phyloP scores from a whole-genome alignment of 2,888 invertebrate species.

The Emmelina monodactyla region DNA sequence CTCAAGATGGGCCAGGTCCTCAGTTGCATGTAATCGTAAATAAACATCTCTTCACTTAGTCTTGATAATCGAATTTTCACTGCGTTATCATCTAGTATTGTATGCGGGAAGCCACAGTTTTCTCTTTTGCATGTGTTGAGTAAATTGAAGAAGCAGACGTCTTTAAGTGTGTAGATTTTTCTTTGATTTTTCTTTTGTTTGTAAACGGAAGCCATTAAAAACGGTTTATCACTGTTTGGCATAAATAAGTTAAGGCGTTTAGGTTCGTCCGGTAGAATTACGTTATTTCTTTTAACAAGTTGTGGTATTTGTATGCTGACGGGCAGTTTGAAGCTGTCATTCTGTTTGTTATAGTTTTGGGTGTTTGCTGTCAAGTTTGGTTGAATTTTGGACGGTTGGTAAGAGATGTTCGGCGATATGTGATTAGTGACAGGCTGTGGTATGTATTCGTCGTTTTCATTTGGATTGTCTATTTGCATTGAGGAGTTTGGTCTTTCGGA shows the following conservation, averaged over 20 bases:
- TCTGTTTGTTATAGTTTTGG: conserved; percentile 10
- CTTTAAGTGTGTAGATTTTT: too few relatives aligned
- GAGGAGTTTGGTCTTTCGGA: conserved; percentile 20
- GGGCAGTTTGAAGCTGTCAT: too few relatives aligned
- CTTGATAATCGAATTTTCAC: conserved; percentile 17
- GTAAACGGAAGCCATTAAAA: too few relatives aligned
- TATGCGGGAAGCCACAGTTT: conserved; percentile 28
- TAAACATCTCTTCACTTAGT: conserved; percentile 23
- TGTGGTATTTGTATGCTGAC: too few relatives aligned
- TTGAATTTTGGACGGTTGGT: conserved; percentile 27
- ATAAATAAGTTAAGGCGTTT: too few relatives aligned
- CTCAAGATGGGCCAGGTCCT: conserved; percentile 20
- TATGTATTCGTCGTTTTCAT: conserved; percentile 27
- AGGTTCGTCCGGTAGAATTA: too few relatives aligned
- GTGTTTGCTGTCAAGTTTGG: conserved; percentile 5
- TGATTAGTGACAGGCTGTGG: conserved; percentile 21
- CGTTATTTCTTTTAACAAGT: too few relatives aligned
- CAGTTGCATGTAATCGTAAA: conserved; percentile 31
- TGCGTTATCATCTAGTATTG: conserved; percentile 8
- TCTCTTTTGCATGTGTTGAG: conserved; percentile 24
- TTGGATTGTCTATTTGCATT: not conserved
- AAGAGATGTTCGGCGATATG: conserved; percentile 13
- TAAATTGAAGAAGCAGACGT: conserved; percentile 33
- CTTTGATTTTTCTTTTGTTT: too few relatives aligned
- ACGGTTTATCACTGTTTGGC: too few relatives aligned